Evolutionary conservation across 2,797 vertebrate species (phyloP).

Genomic region (Natrix natrix): DNA sequence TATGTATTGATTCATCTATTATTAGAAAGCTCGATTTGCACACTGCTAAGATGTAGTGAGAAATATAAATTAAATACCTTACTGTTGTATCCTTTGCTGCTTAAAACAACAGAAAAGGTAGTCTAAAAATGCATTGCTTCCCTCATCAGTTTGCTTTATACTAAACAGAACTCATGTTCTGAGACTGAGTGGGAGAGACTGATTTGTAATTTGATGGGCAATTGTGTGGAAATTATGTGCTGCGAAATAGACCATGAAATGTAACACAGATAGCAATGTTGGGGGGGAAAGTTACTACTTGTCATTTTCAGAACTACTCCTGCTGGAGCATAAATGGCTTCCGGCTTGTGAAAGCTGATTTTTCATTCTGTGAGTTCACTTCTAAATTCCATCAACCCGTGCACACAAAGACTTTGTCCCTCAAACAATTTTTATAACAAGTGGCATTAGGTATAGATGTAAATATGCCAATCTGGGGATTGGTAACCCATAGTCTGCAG

Average conservation of each 20-base stretch:
- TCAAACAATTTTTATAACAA: neutral
- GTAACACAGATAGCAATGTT: neutral
- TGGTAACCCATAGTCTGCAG: neutral
- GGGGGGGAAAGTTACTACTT: neutral
- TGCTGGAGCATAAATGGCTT: neutral
- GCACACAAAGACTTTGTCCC: neutral
- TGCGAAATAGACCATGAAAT: slow-evolving; percentile 22
- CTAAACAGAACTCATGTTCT: neutral
- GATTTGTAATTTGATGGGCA: slow-evolving; percentile 21
- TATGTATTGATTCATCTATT: neutral
- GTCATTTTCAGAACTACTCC: neutral
- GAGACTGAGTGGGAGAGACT: neutral
- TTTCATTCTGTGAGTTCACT: neutral
- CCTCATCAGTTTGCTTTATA: slow-evolving; percentile 13
- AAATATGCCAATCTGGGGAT: neutral
- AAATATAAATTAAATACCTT: neutral
- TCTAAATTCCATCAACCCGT: neutral
- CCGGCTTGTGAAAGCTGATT: neutral
- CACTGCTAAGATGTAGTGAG: neutral
- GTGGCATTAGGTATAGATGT: neutral
- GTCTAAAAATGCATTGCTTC: neutral
- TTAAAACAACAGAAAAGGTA: neutral
- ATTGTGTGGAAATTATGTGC: slow-evolving; percentile 21
- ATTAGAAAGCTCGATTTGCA: neutral
- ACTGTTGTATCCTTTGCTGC: neutral